Base-by-base conservation (phyloP, 2,888 invertebrate genomes). In the Synanthedon vespiformis region DNA sequence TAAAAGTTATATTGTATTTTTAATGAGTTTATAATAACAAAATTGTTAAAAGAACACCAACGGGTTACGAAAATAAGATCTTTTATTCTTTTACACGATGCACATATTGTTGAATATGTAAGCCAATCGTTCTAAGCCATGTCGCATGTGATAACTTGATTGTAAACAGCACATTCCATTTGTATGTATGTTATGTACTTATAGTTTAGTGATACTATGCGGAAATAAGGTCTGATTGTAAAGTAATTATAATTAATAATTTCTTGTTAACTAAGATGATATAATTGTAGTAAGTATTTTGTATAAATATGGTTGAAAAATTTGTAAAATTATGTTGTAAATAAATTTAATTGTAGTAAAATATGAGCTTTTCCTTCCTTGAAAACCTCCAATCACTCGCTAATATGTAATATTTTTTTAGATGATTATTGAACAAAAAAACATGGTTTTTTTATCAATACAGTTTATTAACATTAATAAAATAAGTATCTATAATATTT, bases 281-380 rank as follows among this genome's bases (percentile, higher is more conserved):
- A 16, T 48, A 14, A 41, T 22, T 10, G 34, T 34, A 34, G 2
- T 44, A 44, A 44, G 80, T 84, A 83, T 83, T 80, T 84, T 87
- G 86, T 87, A 86, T 85, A 82, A 81, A 72, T 34, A 86, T 86
- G 86, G 86, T 86, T 85, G 78, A 85, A 75, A 44, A 77, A 75
- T 86, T 84, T 85, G 85, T 81, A 85, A 79, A 86, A 80, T 75
- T 84, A 85, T 70, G 78, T 81, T 87, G 87, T 87, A 86, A 86
- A 86, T 87, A 86, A 86, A 84, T 78, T 72, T 76, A 77, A 44
- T 13, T 44, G 6, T 44, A 44, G n/a, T 44, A 44, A 44, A 14
- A 44, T 12, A 44, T 44, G 34, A 6, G 34, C 10, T 34, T 34
- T 34, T 16, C 16, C 16, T 16, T 1, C 16, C 16, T 16, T 6